Conservation (phyloP, 2,888 invertebrate genomes). For the Patella pellucida region DNA sequence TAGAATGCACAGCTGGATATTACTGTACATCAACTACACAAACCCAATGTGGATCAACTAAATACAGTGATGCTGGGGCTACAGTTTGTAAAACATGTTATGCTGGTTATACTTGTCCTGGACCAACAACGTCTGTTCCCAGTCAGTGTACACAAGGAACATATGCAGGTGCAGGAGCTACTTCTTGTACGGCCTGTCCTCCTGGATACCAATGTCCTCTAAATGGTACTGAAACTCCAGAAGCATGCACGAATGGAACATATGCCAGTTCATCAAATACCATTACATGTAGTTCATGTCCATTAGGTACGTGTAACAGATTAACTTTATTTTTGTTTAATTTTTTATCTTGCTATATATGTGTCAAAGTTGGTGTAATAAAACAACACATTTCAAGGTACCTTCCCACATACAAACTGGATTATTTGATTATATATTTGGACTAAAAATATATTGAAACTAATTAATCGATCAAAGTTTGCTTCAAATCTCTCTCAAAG, state of each 20-base stretch:
- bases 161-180: conserved; percentile 38
- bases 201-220: conserved; percentile 54
- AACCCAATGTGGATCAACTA: conserved; percentile 15
- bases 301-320: not conserved
- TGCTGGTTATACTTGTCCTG: conserved; percentile 29
- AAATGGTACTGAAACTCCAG: not conserved
- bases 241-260: not conserved
- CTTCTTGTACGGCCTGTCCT: conserved; percentile 54
- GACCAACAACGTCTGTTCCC: conserved; percentile 23
- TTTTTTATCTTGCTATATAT: too few relatives aligned
- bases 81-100: conserved; percentile 3
- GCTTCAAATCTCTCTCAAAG: too few relatives aligned
- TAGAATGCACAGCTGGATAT: conserved; percentile 52
- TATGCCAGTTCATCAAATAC: not conserved
- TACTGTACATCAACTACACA: conserved; percentile 30
- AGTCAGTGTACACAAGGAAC: conserved; percentile 28
- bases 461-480: too few relatives aligned
- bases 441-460: too few relatives aligned
- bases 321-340: too few relatives aligned
- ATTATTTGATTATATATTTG: too few relatives aligned
- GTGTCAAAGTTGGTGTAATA: too few relatives aligned
- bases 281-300: not conserved
- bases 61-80: conserved; percentile 7
- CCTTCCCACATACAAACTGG: too few relatives aligned
- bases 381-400: too few relatives aligned